These are phyloP conservation scores for Passer montanus DNA, from an alignment of 2,113 vertebrate species.

Conservation along the genomic window DNA sequence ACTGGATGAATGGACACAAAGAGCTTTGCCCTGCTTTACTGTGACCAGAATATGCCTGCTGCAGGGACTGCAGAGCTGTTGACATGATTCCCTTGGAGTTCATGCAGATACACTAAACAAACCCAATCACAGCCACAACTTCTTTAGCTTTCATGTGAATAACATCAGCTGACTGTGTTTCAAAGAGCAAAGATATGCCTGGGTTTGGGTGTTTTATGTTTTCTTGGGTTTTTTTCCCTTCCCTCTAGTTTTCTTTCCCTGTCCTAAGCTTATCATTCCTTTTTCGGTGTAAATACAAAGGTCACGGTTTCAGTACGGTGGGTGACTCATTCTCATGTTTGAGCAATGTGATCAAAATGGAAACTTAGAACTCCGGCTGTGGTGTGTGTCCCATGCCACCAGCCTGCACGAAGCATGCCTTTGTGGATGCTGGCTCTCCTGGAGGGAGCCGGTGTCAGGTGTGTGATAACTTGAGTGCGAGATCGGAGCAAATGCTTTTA, in stretches of 20 bases:
- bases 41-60: neutral
- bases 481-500: neutral
- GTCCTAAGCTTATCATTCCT: neutral
- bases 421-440: neutral
- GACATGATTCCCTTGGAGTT: neutral
- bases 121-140: neutral
- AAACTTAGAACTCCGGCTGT: neutral
- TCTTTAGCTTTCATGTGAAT: neutral
- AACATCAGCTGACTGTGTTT: neutral
- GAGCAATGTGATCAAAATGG: slow-evolving; percentile 25
- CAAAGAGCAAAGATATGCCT: neutral
- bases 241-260: slow-evolving; percentile 1
- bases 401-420: accelerated
- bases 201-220: neutral
- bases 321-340: slow-evolving; percentile 42
- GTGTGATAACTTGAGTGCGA: accelerated
- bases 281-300: slow-evolving; percentile 29
- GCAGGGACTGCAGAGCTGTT: neutral
- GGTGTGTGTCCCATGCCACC: neutral
- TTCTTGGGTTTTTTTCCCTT: accelerated
- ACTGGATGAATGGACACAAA: neutral
- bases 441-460: accelerated
- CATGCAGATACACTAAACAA: neutral
- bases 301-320: neutral
- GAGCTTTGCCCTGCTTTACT: neutral